Evolutionary conservation across 2,888 invertebrate genomes (phyloP).

Genomic region (Drosophila fulvimacula): DNA sequence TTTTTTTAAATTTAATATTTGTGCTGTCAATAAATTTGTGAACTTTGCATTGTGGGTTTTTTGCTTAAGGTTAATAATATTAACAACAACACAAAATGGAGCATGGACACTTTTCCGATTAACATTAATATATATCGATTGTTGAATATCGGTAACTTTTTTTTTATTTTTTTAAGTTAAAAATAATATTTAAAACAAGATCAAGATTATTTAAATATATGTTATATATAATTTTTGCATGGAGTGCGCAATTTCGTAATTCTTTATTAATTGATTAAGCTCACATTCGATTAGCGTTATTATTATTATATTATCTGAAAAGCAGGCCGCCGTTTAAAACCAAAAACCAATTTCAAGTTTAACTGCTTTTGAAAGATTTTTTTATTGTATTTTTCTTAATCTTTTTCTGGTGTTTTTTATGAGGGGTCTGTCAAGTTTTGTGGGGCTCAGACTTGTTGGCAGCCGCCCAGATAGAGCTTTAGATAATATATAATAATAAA

Average conservation of each 20-base stretch:
- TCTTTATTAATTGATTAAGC: slow-evolving; percentile 38
- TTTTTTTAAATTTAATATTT: slow-evolving; percentile 54
- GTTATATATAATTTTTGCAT: not conserved
- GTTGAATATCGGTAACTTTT: not conserved
- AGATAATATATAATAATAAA: slow-evolving; percentile 27
- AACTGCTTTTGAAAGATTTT: slow-evolving; percentile 37
- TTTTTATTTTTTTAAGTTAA: not conserved
- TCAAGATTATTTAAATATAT: not conserved
- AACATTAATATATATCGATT: not conserved
- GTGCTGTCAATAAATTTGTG: slow-evolving; percentile 72
- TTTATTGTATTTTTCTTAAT: not conserved
- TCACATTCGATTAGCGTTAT: slow-evolving; percentile 51
- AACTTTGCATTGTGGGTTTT: slow-evolving; percentile 70
- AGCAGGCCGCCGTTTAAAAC: slow-evolving; percentile 15
- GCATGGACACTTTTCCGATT: not conserved
- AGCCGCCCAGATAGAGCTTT: slow-evolving; percentile 44
- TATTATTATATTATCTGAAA: slow-evolving; percentile 31
- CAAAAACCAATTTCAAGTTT: slow-evolving; percentile 51
- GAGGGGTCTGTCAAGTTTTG: slow-evolving; percentile 28
- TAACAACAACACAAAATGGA: slow-evolving; percentile 13
- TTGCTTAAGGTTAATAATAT: slow-evolving; percentile 42
- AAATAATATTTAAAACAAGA: not conserved
- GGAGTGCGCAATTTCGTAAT: slow-evolving; percentile 44
- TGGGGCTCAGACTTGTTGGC: slow-evolving; percentile 59
- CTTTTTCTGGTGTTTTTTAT: slow-evolving; percentile 20